Evolutionary conservation across 92 coral and sea anemone genomes (phyloP).

Genomic region (Desmophyllum pertusum): DNA sequence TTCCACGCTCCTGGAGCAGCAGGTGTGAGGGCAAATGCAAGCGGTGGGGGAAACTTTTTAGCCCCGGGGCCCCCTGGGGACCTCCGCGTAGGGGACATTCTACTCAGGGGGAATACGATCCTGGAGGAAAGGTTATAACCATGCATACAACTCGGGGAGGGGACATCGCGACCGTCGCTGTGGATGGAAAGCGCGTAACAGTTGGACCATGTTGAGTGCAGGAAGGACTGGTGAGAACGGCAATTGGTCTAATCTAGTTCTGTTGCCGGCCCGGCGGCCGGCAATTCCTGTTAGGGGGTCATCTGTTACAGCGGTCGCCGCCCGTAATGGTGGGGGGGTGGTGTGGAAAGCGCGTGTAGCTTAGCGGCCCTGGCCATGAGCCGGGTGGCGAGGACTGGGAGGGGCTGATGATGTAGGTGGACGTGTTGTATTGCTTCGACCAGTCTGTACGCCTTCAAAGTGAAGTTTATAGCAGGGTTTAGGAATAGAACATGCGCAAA

Average conservation of each 20-base stretch:
- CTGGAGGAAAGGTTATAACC: conserved; percentile 86
- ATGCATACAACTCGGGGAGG: conserved; percentile 87
- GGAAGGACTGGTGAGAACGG: no score
- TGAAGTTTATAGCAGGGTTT: conserved; percentile 59
- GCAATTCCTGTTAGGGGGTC: conserved; percentile 75
- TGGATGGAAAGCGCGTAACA: conserved; percentile 75
- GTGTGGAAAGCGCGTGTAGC: no score
- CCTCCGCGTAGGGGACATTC: conserved; percentile 89
- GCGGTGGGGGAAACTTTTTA: conserved; percentile 95
- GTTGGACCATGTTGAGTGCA: conserved; percentile 75
- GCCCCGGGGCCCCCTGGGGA: conserved; percentile 92
- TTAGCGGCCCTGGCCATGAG: no score
- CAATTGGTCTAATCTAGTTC: conserved; percentile 84
- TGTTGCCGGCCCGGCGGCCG: no score
- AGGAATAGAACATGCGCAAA: conserved; percentile 19
- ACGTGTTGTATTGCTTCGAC: conserved; percentile 71
- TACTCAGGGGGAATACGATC: conserved; percentile 89
- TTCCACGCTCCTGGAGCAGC: conserved; percentile 88
- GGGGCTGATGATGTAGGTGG: conserved; percentile 74
- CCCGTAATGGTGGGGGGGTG: conserved; percentile 77
- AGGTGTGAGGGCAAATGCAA: conserved; percentile 86
- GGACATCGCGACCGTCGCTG: conserved; percentile 84
- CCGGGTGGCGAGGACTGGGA: conserved; percentile 69
- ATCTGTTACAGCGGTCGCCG: conserved; percentile 88
- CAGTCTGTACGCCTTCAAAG: conserved; percentile 85